phyloP scores from a whole-genome alignment of 2,113 vertebrate genomes.

The Lycocorax pyrrhopterus region DNA sequence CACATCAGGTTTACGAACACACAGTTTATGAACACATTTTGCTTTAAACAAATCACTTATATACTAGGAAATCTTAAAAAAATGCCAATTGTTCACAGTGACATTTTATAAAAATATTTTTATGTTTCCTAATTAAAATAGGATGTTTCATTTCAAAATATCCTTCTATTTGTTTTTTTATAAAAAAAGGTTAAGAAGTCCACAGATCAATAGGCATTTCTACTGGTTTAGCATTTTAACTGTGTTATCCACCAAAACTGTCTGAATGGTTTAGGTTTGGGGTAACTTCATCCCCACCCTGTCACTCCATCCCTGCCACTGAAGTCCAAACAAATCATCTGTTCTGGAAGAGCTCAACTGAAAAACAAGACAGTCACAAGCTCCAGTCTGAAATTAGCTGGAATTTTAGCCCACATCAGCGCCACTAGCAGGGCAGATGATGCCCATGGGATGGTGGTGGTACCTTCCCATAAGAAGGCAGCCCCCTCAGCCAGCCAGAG shows the following conservation, averaged over 20 bases:
- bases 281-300: not conserved
- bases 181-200: not conserved
- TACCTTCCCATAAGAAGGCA: not conserved
- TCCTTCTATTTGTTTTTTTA: not conserved
- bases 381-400: not conserved
- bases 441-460: not conserved
- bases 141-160: not conserved
- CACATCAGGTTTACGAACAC: not conserved
- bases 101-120: not conserved
- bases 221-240: not conserved
- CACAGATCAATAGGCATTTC: not conserved
- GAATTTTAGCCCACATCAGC: not conserved
- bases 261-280: not conserved
- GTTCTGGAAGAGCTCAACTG: not conserved
- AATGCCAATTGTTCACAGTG: not conserved
- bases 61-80: not conserved
- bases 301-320: not conserved
- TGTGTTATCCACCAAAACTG: not conserved
- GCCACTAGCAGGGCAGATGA: too few relatives aligned
- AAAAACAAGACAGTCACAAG: not conserved
- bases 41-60: not conserved
- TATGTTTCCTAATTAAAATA: not conserved
- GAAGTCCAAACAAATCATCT: not conserved
- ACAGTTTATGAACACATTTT: not conserved
- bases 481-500: fast-evolving